Percentiles rank a stretch among this genome's conserved stretches.
Conservation (phyloP, 2,888 invertebrate genomes). For the Melieria crassipennis region DNA sequence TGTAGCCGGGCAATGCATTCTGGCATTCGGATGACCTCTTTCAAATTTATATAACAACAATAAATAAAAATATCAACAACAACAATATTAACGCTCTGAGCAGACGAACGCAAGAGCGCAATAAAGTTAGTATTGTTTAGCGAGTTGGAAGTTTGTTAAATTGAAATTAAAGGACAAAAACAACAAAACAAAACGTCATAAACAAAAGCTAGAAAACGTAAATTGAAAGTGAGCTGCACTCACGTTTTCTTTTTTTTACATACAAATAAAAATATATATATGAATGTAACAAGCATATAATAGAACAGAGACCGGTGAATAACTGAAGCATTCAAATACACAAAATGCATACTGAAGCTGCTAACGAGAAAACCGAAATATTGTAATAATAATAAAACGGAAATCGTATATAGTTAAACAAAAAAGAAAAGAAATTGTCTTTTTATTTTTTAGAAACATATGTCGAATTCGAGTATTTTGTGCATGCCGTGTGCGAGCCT, state of each 20-base stretch:
- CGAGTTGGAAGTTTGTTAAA: too few relatives aligned
- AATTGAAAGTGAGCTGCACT: neutral
- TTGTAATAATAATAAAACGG: constrained; percentile 23
- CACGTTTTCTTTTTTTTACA: neutral
- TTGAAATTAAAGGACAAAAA: neutral
- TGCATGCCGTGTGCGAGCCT: neutral
- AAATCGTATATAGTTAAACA: constrained; percentile 30
- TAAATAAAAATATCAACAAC: constrained; percentile 16
- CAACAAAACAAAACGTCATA: neutral
- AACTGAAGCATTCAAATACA: constrained; percentile 13
- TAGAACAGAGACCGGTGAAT: neutral
- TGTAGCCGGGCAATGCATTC: neutral
- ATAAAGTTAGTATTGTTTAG: neutral
- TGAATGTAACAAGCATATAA: neutral
- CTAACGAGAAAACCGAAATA: constrained; percentile 6
- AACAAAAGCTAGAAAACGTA: neutral
- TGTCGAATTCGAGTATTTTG: too few relatives aligned
- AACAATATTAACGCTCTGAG: constrained; percentile 9
- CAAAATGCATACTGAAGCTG: constrained; percentile 11
- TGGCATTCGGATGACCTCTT: constrained; percentile 22
- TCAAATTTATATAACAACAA: constrained; percentile 24
- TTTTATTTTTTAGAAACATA: neutral
- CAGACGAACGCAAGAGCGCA: constrained; percentile 5
- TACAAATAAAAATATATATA: neutral
- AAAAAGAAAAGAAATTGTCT: constrained; percentile 14